These are phyloP conservation scores for Anthophora plumipes DNA, from an alignment of 2,888 invertebrate genomes.

Conservation along the genomic window DNA sequence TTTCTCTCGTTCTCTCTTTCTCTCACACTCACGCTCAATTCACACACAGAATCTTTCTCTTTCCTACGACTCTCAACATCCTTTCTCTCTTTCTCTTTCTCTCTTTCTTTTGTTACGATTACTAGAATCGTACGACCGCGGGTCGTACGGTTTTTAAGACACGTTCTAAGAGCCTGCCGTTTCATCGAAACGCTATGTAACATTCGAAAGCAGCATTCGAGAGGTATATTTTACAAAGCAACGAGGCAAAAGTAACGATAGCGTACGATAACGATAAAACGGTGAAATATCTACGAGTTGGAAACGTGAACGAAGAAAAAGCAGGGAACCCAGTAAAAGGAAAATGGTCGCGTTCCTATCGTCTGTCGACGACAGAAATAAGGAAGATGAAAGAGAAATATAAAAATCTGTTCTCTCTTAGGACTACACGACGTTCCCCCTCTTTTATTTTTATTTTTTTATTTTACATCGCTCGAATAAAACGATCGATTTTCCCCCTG, in stretches of 20 bases:
- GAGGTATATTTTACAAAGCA: background rate
- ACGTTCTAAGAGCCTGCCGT: conserved; percentile 58
- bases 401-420: conserved; percentile 28
- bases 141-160: conserved; percentile 58
- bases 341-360: background rate
- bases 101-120: conserved; percentile 27
- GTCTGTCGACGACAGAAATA: background rate
- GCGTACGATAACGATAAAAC: conserved; percentile 3
- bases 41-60: background rate
- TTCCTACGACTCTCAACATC: background rate
- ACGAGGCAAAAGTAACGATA: background rate
- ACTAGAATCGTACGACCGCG: conserved; percentile 33
- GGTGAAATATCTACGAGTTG: background rate
- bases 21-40: background rate
- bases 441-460: no score
- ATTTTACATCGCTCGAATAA: conserved; percentile 36
- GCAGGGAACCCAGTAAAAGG: conserved; percentile 37
- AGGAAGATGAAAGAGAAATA: background rate
- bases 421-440: conserved; percentile 22
- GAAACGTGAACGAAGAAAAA: background rate
- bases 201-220: conserved; percentile 16
- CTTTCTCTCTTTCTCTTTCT: background rate
- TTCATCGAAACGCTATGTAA: conserved; percentile 56
- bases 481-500: conserved; percentile 35
- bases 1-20: background rate